Percentiles rank a stretch among this genome's conserved stretches.
Evolutionary conservation across 2,797 vertebrate genomes (phyloP).

Genomic region (Schizopygopsis malacanthus): DNA sequence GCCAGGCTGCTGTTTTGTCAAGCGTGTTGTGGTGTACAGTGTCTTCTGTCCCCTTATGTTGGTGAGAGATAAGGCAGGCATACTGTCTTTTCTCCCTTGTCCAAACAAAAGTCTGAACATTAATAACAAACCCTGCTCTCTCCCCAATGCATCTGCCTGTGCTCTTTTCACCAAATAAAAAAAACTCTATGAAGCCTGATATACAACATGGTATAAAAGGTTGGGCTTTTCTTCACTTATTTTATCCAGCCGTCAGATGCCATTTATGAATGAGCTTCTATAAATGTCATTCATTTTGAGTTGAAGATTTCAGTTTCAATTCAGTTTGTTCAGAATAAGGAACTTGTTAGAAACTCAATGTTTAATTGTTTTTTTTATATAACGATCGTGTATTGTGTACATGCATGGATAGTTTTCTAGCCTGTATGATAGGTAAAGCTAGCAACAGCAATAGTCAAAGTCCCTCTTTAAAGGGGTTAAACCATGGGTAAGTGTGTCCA

Average conservation of each 20-base stretch:
- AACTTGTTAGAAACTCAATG: neutral
- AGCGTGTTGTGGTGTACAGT: neutral
- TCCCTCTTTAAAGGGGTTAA: neutral
- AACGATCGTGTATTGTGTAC: neutral
- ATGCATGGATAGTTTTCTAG: neutral
- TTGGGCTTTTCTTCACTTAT: neutral
- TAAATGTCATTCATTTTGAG: neutral
- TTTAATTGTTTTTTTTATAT: neutral
- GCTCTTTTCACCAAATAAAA: constrained; percentile 5
- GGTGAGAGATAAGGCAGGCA: constrained; percentile 53
- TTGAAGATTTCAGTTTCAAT: neutral
- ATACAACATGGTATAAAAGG: neutral
- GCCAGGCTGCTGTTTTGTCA: constrained; percentile 13
- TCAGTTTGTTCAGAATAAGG: neutral
- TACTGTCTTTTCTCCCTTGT: constrained; percentile 13
- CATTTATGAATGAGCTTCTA: neutral
- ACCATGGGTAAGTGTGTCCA: neutral
- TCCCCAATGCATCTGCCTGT: neutral
- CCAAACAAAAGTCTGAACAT: constrained; percentile 23
- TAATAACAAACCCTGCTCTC: neutral
- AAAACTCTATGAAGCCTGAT: neutral
- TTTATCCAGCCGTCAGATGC: neutral
- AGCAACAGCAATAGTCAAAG: neutral
- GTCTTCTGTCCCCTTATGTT: constrained; percentile 28
- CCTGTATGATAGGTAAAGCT: neutral